Base-by-base conservation (phyloP, 2,797 vertebrate genomes). In the Chelon labrosus region DNA sequence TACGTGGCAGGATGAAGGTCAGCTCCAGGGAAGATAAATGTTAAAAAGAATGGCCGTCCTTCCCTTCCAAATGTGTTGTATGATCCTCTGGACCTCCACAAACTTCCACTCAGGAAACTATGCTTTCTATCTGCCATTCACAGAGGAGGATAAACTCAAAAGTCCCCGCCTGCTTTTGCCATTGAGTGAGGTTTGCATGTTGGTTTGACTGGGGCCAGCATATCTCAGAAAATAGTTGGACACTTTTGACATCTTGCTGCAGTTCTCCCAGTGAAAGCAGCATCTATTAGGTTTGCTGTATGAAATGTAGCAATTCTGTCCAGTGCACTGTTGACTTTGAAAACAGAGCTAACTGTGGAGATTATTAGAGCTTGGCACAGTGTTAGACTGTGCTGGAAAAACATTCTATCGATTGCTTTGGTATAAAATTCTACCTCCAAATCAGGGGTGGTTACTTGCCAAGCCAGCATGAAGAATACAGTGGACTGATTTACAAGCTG, bases 401-500 rank as follows among this genome's bases (percentile, higher is more conserved):
- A 67, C 58, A 58, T 53, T 65, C 65, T 59, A 60, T 77, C 75
- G 83, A 85, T 87, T 83, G 65, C 67, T 72, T 60, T 70, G 44
- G 70, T 84, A 19, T 77, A 64, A 70, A 83, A 51, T 47, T 68
- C 55, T 44, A 49, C 53, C 53, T 67, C 77, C 60, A 73, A 67
- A 73, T 84, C 51, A 47, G 17, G 25, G 31, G 66, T 19, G 68
- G 57, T 65, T 59, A 52, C 75, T 71, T 77, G 75, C 84, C 77
- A 86, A 85, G 81, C 77, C 83, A 77, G 76, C 27, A 2, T 57
- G 58, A 31, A 65, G 72, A 83, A 82, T 65, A 79, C 72, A 69
- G 76, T 46, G 69, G 64, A 77, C 58, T 81, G 71, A 86, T 85
- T 90, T 85, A 85, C 73, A 84, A 80, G 78, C 82, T 71, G 69